Conservation (phyloP, 2,888 invertebrate genomes). For the Hydriomena furcata region DNA sequence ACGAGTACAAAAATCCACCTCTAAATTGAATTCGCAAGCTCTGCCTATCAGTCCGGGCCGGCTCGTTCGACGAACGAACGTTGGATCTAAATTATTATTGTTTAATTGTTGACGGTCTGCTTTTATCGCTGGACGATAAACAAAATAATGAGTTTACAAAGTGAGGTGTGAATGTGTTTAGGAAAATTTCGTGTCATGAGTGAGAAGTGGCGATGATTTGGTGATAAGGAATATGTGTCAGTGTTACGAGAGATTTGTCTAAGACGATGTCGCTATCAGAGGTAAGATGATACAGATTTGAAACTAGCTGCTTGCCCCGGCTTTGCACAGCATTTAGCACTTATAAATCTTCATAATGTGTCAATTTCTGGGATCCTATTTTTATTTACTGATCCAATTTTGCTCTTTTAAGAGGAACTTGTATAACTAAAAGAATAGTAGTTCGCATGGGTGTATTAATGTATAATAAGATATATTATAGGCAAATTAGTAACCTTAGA, state of each 20-base stretch:
- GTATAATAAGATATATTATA: too few relatives aligned
- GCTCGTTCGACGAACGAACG: slow-evolving; percentile 26
- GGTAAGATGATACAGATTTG: slow-evolving; percentile 56
- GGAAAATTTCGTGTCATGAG: slow-evolving; percentile 18
- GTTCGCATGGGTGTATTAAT: too few relatives aligned
- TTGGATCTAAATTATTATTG: slow-evolving; percentile 7
- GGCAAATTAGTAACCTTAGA: too few relatives aligned
- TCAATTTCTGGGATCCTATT: too few relatives aligned
- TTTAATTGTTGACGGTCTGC: slow-evolving; percentile 21
- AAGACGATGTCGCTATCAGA: slow-evolving; percentile 71
- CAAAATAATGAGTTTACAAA: slow-evolving; percentile 15
- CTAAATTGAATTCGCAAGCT: slow-evolving; percentile 41
- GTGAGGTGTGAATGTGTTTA: slow-evolving; percentile 17
- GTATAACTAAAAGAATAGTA: too few relatives aligned
- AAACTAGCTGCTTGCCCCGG: too few relatives aligned
- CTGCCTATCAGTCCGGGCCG: slow-evolving; percentile 28
- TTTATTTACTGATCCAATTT: too few relatives aligned
- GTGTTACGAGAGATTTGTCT: slow-evolving; percentile 54
- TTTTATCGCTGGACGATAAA: slow-evolving; percentile 26
- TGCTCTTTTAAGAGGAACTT: too few relatives aligned
- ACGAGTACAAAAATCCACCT: too few relatives aligned
- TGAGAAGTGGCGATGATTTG: slow-evolving; percentile 18
- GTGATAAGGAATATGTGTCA: slow-evolving; percentile 68
- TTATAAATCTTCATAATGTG: too few relatives aligned
- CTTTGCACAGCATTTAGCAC: too few relatives aligned